Percentiles rank a stretch among this genome's conserved stretches.
Conservation (phyloP, 92 coral and sea anemone genomes). For the Blastomussa wellsi region DNA sequence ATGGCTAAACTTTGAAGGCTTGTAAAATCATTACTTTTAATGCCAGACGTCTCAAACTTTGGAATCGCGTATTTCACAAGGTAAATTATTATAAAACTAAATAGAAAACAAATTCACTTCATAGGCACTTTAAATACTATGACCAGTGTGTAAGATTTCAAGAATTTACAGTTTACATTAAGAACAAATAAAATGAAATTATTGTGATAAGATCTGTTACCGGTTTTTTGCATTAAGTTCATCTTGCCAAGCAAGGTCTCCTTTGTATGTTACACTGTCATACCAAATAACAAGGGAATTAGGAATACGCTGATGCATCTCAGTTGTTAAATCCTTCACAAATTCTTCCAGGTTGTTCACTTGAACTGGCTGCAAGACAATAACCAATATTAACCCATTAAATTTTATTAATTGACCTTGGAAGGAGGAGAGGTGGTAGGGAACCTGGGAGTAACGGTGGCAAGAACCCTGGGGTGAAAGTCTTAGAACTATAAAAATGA, state of each 20-base stretch:
- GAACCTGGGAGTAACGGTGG: too few relatives aligned
- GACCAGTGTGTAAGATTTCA: background rate
- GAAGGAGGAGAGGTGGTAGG: too few relatives aligned
- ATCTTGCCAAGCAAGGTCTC: conserved; percentile 93
- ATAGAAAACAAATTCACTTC: too few relatives aligned
- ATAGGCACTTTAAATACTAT: too few relatives aligned
- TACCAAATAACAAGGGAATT: conserved; percentile 89
- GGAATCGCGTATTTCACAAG: too few relatives aligned
- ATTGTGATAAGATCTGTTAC: conserved; percentile 30
- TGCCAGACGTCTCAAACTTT: too few relatives aligned
- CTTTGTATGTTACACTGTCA: conserved; percentile 93
- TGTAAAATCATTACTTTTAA: too few relatives aligned
- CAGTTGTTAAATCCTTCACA: conserved; percentile 71
- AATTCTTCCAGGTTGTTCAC: conserved; percentile 80
- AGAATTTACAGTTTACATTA: background rate
- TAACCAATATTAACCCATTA: background rate
- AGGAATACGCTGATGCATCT: conserved; percentile 74
- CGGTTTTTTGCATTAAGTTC: conserved; percentile 87
- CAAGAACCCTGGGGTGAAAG: too few relatives aligned
- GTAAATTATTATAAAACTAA: too few relatives aligned
- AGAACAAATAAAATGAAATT: background rate
- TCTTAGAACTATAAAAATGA: too few relatives aligned
- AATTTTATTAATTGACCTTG: too few relatives aligned
- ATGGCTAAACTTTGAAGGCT: too few relatives aligned
- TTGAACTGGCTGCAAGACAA: conserved; percentile 81